Evolutionary conservation across 2,797 vertebrate species (phyloP), one percentile per base, ranked within the genome.

Genomic region (Silurus aristotelis): DNA sequence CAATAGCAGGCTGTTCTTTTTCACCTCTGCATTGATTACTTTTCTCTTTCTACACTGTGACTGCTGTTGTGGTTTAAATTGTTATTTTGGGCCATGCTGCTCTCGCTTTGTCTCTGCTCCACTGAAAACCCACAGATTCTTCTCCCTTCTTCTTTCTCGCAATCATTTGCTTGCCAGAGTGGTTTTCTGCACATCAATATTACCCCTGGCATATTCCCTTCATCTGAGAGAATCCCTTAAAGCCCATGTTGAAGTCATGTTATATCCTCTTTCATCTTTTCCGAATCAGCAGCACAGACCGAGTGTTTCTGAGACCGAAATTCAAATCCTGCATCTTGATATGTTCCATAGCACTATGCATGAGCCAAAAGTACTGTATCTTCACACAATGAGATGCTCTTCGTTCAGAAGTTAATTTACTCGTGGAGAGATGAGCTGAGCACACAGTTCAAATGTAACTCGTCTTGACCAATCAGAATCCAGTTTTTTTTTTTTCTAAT

Each of bases 101-200:
- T 63, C 31, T 81, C 43, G 5, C 13, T 9, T 27, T 66, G 79
- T 80, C 8, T 66, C n/a, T 64, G 20, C 38, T 46, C 3, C 77
- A 80, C 60, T 46, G 22, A 80, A 63, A 80, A 76, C 72, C 13
- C 48, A 19, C 4, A 48, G 17, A 66, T 66, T 19, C 60, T 31
- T 80, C 8, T 66, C n/a, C 9, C 1, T 27, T 22, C 27, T 31
- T 81, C 79, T 52, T 20, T 56, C 48, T 56, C 25, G 55, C 48
- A 55, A 68, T 31, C 64, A 20, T 25, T 52, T 17, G 0, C 25
- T 31, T 55, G 79, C 64, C 22, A 81, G 10, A 68, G 64, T 68
- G 64, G 80, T 55, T 81, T 68, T 25, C 25, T 68, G 80, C 25
- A 81, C 46, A 81, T 68, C 63, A 81, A 38, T 81, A 81, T 56